phyloP scores from a whole-genome alignment of 2,888 invertebrate genomes.

The Graphium colonna region DNA sequence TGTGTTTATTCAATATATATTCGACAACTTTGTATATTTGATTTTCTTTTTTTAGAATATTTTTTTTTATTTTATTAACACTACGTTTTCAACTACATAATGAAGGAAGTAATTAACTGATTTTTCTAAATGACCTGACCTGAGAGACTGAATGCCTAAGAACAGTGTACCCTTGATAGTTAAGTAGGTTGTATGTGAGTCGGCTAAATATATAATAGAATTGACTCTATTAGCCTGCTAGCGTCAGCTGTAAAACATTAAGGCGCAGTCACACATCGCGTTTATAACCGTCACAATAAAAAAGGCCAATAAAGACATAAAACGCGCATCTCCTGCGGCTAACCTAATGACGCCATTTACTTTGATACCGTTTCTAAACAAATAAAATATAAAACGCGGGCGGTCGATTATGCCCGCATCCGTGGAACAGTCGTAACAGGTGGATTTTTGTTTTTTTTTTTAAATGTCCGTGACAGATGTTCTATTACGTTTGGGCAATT shows the following conservation, averaged over 20 bases:
- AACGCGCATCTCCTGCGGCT: conserved; percentile 68
- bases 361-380: conserved; percentile 59
- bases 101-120: no score
- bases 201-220: no score
- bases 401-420: conserved; percentile 24
- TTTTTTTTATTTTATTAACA: no score
- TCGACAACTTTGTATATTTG: no score
- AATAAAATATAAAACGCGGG: conserved; percentile 50
- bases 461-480: conserved; percentile 47
- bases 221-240: no score
- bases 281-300: conserved; percentile 57
- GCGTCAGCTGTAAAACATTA: conserved; percentile 50
- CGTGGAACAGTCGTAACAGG: conserved; percentile 56
- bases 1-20: no score
- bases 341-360: conserved; percentile 68
- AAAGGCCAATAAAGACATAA: conserved; percentile 63
- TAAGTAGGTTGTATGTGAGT: no score
- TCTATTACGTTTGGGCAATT: conserved; percentile 51
- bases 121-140: no score
- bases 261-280: conserved; percentile 38
- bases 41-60: no score
- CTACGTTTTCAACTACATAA: no score
- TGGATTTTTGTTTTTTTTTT: conserved; percentile 54
- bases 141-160: no score
- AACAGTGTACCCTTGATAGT: no score